Base-by-base conservation (phyloP, 2,113 vertebrate species). In the Aegithalos caudatus region DNA sequence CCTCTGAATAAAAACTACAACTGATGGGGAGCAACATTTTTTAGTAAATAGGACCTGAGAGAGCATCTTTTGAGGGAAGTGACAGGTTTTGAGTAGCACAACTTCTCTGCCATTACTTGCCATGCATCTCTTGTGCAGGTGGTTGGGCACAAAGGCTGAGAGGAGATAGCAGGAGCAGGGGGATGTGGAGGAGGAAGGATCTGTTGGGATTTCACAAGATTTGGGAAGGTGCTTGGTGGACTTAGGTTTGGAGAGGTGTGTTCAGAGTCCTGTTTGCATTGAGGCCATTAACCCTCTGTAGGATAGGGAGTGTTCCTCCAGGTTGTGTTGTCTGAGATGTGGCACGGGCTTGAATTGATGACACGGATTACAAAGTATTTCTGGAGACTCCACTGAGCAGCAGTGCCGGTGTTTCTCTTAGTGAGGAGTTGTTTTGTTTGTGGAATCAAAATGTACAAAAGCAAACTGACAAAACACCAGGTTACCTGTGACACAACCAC, bases 381-480 rank as follows among this genome's bases (percentile, higher is more conserved):
- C 67, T 84, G 90, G 81, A 86, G 76, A 60, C 85, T 88, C 81
- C 66, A 22, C 77, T 77, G 78, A 71, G 58, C 81, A 78, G 38
- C 77, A 64, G 56, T 21, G 69, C 82, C 83, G 48, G 72, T 90
- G 86, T 79, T 87, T 60, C 88, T 88, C 40, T 80, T 88, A 79
- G 82, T 90, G 92, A 67, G 56, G 71, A 78, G 53, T 74, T 88
- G 91, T 90, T 62, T 91, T 87, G 81, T 90, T 90, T 82, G 58
- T 95, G 90, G 86, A 90, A 83, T 81, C 69, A 47, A 22, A 86
- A 56, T 50, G 61, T 83, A 37, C 17, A 21, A 57, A 91, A 95
- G 64, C 72, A 88, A 95, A 86, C 71, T 81, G 92, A 88, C 65
- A 84, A 5, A 90, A 67, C 48, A 66, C 93, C 58, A 71, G 70